Conservation (phyloP, 2,797 vertebrate genomes). For the Heterohyrax brucei region DNA sequence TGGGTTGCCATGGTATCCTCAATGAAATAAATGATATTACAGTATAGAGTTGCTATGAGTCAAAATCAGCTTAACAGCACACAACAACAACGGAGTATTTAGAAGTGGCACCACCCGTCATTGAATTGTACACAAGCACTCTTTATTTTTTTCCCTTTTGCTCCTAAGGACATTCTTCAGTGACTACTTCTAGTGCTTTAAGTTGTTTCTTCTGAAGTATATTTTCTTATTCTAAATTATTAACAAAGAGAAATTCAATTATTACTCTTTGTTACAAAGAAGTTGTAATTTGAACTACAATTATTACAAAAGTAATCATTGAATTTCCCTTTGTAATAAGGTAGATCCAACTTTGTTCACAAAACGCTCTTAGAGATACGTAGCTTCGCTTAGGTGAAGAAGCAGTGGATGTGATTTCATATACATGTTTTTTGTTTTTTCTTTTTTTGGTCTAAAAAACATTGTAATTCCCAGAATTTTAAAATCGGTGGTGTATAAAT, state of each 20-base stretch:
- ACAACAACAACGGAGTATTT: not conserved
- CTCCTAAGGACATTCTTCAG: conserved; percentile 1
- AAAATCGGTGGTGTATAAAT: conserved; percentile 33
- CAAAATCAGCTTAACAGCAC: no score
- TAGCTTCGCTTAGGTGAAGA: not conserved
- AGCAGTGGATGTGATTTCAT: not conserved
- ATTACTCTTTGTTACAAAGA: no score
- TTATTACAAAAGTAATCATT: not conserved
- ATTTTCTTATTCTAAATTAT: conserved; percentile 42
- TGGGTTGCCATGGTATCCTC: not conserved
- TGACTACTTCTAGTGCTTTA: not conserved
- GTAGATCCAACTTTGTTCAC: not conserved
- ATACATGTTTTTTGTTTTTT: not conserved
- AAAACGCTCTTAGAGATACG: not conserved
- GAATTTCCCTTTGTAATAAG: not conserved
- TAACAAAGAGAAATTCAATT: not conserved
- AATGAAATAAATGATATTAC: not conserved
- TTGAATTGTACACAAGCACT: not conserved
- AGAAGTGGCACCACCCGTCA: not conserved
- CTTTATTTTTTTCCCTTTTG: not conserved
- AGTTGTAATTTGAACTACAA: no score
- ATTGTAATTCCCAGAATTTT: not conserved
- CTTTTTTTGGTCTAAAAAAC: not conserved
- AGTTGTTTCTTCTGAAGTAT: not conserved
- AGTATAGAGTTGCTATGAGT: not conserved